A percentile compares a stretch with the other conserved stretches of the same genome.
Conservation (phyloP, 2,888 invertebrate genomes). For the Rambutsinella grinnellia region DNA sequence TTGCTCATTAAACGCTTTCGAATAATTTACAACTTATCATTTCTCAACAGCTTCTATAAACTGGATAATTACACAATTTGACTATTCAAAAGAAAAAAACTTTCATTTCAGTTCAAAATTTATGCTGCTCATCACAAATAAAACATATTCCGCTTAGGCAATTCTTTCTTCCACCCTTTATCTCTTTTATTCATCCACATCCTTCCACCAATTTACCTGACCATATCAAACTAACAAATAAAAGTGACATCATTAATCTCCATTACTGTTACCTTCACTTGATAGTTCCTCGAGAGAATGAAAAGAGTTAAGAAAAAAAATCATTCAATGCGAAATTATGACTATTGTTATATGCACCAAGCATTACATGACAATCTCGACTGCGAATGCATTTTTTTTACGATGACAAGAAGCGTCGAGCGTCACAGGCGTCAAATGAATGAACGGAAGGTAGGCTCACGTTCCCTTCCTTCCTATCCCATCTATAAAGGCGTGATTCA, state of each 20-base stretch:
- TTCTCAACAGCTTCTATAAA: too few species aligned
- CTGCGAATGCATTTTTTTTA: conserved; percentile 6
- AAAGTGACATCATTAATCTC: conserved; percentile 26
- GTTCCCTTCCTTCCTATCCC: conserved; percentile 34
- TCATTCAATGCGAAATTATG: conserved; percentile 10
- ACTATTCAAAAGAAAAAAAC: too few species aligned
- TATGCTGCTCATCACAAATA: too few species aligned
- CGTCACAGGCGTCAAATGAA: not conserved
- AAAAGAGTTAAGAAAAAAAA: not conserved
- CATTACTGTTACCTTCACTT: conserved; percentile 39
- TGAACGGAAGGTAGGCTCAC: not conserved
- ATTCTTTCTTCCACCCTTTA: too few species aligned
- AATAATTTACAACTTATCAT: too few species aligned
- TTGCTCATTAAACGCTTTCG: too few species aligned
- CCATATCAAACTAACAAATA: conserved; percentile 27
- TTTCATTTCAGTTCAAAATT: too few species aligned
- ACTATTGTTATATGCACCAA: not conserved
- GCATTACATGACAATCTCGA: conserved; percentile 1
- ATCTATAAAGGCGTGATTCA: too few species aligned
- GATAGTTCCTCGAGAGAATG: conserved; percentile 2
- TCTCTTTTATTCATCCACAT: too few species aligned
- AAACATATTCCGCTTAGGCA: too few species aligned
- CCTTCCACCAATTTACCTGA: too few species aligned
- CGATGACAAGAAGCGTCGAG: not conserved
- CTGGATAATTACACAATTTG: too few species aligned